Percentiles rank a stretch among this genome's conserved stretches.
phyloP scores from a whole-genome alignment of 2,888 invertebrate genomes.

The Chrysolina americana region DNA sequence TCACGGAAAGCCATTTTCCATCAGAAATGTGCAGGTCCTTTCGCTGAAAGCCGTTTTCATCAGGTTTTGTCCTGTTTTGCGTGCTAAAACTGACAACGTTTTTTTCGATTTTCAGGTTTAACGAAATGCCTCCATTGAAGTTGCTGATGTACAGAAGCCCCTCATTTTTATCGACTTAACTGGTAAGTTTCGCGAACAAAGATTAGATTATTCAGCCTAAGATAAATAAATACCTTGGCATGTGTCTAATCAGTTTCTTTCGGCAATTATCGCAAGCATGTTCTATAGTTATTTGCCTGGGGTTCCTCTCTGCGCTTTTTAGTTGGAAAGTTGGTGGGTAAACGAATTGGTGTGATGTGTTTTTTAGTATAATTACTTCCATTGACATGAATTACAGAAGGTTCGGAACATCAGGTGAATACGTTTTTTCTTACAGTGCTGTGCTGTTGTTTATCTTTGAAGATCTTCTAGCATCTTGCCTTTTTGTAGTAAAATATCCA shows the following conservation, averaged over 20 bases:
- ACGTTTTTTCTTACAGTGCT: neutral
- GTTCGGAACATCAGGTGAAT: conserved; percentile 17
- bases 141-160: conserved; percentile 58
- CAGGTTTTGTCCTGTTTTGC: too few species aligned
- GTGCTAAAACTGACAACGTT: neutral
- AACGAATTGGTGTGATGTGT: conserved; percentile 17
- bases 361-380: neutral
- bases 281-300: neutral
- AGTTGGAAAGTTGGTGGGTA: neutral
- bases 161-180: conserved; percentile 63
- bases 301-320: neutral
- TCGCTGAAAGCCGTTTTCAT: too few species aligned
- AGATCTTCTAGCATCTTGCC: too few species aligned
- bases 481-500: too few species aligned
- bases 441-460: too few species aligned
- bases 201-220: conserved; percentile 35
- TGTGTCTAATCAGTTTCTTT: conserved; percentile 25
- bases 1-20: too few species aligned
- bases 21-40: too few species aligned
- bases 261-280: conserved; percentile 28
- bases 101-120: conserved; percentile 54
- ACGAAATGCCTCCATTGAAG: conserved; percentile 57
- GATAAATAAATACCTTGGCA: conserved; percentile 19
- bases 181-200: conserved; percentile 63
- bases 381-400: conserved; percentile 2